phyloP scores from a whole-genome alignment of 2,113 vertebrate genomes.

The Strigops habroptila region DNA sequence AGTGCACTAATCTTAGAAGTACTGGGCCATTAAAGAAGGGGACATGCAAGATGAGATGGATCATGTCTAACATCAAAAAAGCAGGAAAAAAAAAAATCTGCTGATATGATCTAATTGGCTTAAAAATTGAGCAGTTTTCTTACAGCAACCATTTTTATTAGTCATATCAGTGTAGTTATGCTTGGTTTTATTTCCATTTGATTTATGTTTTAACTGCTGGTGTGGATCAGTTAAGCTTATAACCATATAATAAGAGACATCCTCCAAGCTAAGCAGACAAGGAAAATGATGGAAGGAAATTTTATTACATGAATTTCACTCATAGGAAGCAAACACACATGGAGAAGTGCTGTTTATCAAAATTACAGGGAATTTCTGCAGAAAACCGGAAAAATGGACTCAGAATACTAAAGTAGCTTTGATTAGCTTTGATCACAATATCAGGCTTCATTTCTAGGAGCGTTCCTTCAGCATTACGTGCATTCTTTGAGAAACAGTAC shows the following conservation, averaged over 20 bases:
- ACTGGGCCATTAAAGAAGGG: background rate
- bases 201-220: constrained; percentile 1
- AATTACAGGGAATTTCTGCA: background rate
- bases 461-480: accelerated
- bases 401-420: background rate
- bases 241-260: background rate
- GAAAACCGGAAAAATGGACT: background rate
- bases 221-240: background rate
- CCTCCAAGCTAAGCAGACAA: background rate
- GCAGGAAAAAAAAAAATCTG: background rate
- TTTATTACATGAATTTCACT: background rate
- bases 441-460: background rate
- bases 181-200: background rate
- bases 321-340: background rate
- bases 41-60: background rate
- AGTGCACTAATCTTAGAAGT: background rate
- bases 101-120: background rate
- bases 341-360: background rate
- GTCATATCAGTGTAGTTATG: background rate
- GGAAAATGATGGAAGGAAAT: background rate
- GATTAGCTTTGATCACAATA: background rate
- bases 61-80: background rate
- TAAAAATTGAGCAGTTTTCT: background rate
- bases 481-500: background rate
- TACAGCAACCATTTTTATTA: background rate